These are phyloP conservation scores for Alligator sinensis DNA, from an alignment of 2,113 vertebrate genomes.

Conservation along the genomic window DNA sequence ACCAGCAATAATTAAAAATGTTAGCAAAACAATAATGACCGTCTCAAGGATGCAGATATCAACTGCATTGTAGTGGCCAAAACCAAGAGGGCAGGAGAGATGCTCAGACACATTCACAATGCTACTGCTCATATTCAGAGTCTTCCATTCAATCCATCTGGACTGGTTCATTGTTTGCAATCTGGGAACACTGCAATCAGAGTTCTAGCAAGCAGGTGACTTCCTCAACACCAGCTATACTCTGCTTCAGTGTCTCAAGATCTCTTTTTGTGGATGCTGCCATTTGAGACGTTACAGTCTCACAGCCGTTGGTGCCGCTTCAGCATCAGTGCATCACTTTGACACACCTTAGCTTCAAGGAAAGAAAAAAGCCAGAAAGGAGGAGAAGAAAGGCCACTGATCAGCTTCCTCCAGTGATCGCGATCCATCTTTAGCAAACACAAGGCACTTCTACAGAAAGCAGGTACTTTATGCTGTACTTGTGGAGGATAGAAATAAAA, in stretches of 20 bases:
- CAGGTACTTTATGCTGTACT: constrained; percentile 34
- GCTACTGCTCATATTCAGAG: constrained; percentile 85
- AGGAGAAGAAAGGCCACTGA: constrained; percentile 77
- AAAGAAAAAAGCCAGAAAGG: constrained; percentile 58
- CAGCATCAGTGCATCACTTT: constrained; percentile 76
- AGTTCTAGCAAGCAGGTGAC: constrained; percentile 56
- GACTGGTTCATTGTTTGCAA: constrained; percentile 93
- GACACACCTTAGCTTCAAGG: constrained; percentile 77
- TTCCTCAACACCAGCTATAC: constrained; percentile 68
- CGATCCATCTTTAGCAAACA: constrained; percentile 76
- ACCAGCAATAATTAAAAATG: constrained; percentile 95
- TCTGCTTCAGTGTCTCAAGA: constrained; percentile 69
- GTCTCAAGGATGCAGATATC: constrained; percentile 96
- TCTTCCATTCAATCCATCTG: constrained; percentile 81
- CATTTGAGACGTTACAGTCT: constrained; percentile 66
- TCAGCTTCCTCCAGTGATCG: constrained; percentile 76
- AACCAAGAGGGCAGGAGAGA: constrained; percentile 95
- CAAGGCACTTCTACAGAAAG: constrained; percentile 80
- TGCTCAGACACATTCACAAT: constrained; percentile 81
- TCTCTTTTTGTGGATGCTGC: constrained; percentile 65
- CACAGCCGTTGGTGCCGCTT: constrained; percentile 76
- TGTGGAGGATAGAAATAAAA: constrained; percentile 61
- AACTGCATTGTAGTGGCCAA: constrained; percentile 87
- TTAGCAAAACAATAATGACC: constrained; percentile 92
- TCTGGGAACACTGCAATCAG: constrained; percentile 57